A percentile compares a stretch with the other conserved stretches of the same genome.
These are phyloP conservation scores for Scomber colias DNA, from an alignment of 2,113 vertebrate species.

Conservation along the genomic window DNA sequence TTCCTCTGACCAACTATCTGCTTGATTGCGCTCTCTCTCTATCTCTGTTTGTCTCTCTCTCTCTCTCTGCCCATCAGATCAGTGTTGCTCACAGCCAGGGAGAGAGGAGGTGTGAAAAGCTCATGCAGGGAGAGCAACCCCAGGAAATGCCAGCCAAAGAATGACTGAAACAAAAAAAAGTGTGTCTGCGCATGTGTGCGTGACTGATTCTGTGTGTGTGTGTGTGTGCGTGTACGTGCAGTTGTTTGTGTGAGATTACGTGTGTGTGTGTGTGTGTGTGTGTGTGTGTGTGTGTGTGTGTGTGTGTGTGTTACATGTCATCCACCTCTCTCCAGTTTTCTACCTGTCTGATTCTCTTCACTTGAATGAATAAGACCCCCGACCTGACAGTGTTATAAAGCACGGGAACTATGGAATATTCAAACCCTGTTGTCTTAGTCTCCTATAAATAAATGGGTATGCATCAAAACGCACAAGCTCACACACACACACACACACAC, in stretches of 20 bases:
- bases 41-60: slow-evolving; percentile 9
- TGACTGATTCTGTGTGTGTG: background rate
- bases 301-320: slow-evolving; percentile 43
- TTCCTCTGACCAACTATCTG: slow-evolving; percentile 71
- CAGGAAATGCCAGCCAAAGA: slow-evolving; percentile 72
- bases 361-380: slow-evolving; percentile 39
- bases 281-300: slow-evolving; percentile 15
- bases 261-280: background rate
- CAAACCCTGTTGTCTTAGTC: slow-evolving; percentile 51
- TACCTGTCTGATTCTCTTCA: slow-evolving; percentile 64
- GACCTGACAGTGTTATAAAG: slow-evolving; percentile 53
- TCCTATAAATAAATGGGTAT: slow-evolving; percentile 7
- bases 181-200: slow-evolving; percentile 29
- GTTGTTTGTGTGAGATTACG: background rate
- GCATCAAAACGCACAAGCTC: background rate
- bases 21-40: slow-evolving; percentile 62
- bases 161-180: slow-evolving; percentile 64
- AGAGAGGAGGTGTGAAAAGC: slow-evolving; percentile 76
- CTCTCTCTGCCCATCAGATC: slow-evolving; percentile 65
- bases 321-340: slow-evolving; percentile 43
- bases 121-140: slow-evolving; percentile 68
- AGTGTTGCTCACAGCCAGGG: slow-evolving; percentile 61
- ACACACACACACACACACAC: background rate
- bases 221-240: slow-evolving; percentile 4
- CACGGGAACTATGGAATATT: slow-evolving; percentile 46